Evolutionary conservation across 2,888 invertebrate genomes (phyloP).

Genomic region (Hyles lineata): DNA sequence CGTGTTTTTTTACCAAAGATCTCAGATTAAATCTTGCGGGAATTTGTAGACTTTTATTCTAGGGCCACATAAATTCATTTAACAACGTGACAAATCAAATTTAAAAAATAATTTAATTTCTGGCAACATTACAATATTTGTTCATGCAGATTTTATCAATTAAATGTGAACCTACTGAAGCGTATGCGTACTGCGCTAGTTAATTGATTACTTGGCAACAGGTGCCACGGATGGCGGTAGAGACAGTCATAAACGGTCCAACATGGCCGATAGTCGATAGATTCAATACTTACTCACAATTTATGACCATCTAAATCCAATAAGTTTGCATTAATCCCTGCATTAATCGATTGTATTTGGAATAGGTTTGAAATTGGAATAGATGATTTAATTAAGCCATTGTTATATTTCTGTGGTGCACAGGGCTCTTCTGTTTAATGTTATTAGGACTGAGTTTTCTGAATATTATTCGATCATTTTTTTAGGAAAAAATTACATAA

Average conservation of each 20-base stretch:
- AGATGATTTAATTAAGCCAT: background rate
- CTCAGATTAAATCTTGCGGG: too few relatives aligned
- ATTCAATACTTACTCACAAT: constrained; percentile 9
- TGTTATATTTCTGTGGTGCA: too few relatives aligned
- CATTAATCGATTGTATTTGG: background rate
- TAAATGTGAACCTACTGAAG: constrained; percentile 4
- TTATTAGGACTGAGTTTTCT: background rate
- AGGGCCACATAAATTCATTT: too few relatives aligned
- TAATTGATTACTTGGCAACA: constrained; percentile 26
- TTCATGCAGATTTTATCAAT: constrained; percentile 9
- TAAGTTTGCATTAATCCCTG: background rate
- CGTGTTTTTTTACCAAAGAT: too few relatives aligned
- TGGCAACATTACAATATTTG: background rate
- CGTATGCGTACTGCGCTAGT: background rate
- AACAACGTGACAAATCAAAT: too few relatives aligned
- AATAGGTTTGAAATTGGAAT: background rate
- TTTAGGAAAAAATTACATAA: too few relatives aligned
- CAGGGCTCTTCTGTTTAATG: too few relatives aligned
- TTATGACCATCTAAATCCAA: constrained; percentile 7
- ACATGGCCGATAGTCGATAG: constrained; percentile 13
- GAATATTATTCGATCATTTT: too few relatives aligned
- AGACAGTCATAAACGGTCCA: constrained; percentile 15
- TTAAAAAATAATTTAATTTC: background rate
- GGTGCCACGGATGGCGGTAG: background rate
- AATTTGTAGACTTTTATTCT: too few relatives aligned